These are phyloP conservation scores for Hedya salicella DNA, from an alignment of 2,888 invertebrate genomes.

Conservation along the genomic window DNA sequence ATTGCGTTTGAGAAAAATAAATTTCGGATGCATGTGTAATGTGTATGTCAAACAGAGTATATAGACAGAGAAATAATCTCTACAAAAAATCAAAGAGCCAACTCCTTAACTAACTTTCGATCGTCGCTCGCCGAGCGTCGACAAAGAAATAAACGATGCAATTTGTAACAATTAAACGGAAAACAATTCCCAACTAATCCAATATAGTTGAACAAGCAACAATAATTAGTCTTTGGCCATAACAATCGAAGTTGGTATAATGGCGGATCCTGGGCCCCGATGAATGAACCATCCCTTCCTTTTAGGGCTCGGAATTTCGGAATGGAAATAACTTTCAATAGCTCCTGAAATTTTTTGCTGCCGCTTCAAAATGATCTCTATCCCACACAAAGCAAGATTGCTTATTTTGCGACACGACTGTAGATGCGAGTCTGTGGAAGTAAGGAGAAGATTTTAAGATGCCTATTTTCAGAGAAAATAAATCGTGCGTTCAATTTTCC, in stretches of 20 bases:
- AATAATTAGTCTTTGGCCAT: constrained; percentile 14
- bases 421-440: neutral
- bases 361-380: neutral
- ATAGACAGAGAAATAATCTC: neutral
- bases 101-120: neutral
- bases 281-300: constrained; percentile 9
- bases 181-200: constrained; percentile 18
- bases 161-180: constrained; percentile 3
- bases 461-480: constrained; percentile 7
- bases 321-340: neutral
- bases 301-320: constrained; percentile 14
- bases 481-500: constrained; percentile 19
- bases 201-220: constrained; percentile 13
- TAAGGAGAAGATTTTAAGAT: constrained; percentile 5
- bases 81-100: neutral
- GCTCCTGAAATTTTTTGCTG: neutral
- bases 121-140: neutral
- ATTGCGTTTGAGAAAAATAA: no score
- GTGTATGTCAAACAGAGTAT: no score
- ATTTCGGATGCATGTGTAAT: no score
- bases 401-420: neutral
- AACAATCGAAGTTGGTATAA: constrained; percentile 18
- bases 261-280: neutral
- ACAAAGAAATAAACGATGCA: constrained; percentile 4
- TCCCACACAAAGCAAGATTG: neutral